Percentiles rank a stretch among this genome's conserved stretches.
These are phyloP conservation scores for Doryteuthis pealeii DNA, from an alignment of 1,140 invertebrate genomes.

Conservation along the genomic window DNA sequence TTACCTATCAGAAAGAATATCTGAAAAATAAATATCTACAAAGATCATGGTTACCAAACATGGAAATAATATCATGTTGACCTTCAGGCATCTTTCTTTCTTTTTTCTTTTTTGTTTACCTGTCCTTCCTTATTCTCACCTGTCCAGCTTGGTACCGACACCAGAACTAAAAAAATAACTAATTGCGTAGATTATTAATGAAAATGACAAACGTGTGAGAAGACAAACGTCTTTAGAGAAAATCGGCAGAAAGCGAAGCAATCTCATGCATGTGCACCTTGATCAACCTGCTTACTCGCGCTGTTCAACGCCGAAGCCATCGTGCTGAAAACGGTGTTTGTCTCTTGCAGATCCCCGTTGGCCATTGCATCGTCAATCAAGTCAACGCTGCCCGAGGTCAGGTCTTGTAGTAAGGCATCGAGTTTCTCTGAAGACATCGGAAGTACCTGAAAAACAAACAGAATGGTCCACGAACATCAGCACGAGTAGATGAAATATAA, in stretches of 20 bases:
- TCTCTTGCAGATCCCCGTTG: conserved; percentile 29
- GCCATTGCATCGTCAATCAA: conserved; percentile 26
- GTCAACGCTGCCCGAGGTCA: conserved; percentile 17
- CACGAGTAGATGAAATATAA: not conserved
- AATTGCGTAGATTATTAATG: no score
- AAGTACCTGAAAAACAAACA: conserved; percentile 30
- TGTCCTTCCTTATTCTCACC: no score
- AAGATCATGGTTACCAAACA: no score
- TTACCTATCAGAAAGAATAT: no score
- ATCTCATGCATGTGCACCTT: conserved; percentile 33
- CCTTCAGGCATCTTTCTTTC: no score
- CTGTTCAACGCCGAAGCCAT: conserved; percentile 33
- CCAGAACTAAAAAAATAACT: no score
- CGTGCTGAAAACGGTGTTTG: conserved; percentile 17
- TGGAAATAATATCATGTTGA: no score
- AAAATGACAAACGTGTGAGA: no score
- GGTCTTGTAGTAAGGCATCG: conserved; percentile 11
- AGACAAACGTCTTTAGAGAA: not conserved
- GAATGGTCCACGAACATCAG: no score
- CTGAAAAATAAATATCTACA: no score
- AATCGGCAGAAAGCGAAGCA: conserved; percentile 12
- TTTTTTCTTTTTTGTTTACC: no score
- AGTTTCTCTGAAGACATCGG: conserved; percentile 22
- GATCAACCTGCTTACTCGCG: conserved; percentile 35
- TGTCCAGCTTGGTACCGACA: no score